A percentile compares a stretch with the other conserved stretches of the same genome.
Evolutionary conservation across 1,140 invertebrate species (phyloP).

Genomic region (Proctacanthus coquilletti): DNA sequence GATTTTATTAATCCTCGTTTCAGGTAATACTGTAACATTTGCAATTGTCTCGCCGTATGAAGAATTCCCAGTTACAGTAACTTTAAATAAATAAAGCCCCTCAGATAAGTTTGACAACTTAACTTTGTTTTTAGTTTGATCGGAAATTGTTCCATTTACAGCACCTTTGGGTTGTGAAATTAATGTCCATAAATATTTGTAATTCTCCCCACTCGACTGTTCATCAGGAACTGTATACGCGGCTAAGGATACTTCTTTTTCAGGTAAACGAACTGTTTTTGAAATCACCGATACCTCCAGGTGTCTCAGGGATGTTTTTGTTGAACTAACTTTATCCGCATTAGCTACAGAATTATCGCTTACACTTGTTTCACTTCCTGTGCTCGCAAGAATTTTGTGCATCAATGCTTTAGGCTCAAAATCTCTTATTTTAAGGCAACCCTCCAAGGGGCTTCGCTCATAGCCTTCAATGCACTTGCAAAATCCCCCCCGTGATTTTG

Average conservation of each 20-base stretch:
- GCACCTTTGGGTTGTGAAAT: conserved; percentile 66
- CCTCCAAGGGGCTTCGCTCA: conserved; percentile 21
- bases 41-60: conserved; percentile 71
- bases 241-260: conserved; percentile 59
- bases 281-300: conserved; percentile 64
- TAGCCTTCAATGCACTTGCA: conserved; percentile 46
- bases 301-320: conserved; percentile 32
- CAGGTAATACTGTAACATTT: conserved; percentile 83
- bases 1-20: conserved; percentile 68
- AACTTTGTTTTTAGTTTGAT: conserved; percentile 66
- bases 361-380: too few species aligned
- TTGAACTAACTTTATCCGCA: conserved; percentile 17
- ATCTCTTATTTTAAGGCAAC: conserved; percentile 8
- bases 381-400: too few species aligned
- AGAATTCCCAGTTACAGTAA: conserved; percentile 55
- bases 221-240: conserved; percentile 67
- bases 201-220: conserved; percentile 50
- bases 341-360: too few species aligned
- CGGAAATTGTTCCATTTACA: conserved; percentile 58
- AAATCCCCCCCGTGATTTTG: conserved; percentile 38
- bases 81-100: conserved; percentile 79
- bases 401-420: too few species aligned
- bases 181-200: conserved; percentile 79
- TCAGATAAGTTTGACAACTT: conserved; percentile 62
- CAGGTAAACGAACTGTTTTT: conserved; percentile 52